A percentile compares a stretch with the other conserved stretches of the same genome.
Evolutionary conservation across 2,797 vertebrate species (phyloP).

Genomic region (Rhadinocentrus ornatus): DNA sequence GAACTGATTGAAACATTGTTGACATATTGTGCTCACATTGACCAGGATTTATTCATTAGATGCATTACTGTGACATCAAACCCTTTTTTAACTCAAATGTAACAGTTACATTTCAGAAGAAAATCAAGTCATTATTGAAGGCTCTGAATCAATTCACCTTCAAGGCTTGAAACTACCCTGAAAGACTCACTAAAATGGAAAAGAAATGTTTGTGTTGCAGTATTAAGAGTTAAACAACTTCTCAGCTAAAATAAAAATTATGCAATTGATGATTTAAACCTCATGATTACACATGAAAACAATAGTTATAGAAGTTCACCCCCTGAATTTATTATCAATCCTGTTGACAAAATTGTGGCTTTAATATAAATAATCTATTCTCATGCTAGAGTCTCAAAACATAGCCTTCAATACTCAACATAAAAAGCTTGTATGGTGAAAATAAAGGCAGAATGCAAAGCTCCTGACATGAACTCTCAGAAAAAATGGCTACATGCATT

Average conservation of each 20-base stretch:
- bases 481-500: slow-evolving; percentile 6
- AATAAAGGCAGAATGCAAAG: neutral
- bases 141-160: too few relatives aligned
- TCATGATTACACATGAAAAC: neutral
- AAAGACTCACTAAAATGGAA: too few relatives aligned
- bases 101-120: too few relatives aligned
- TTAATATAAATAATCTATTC: neutral
- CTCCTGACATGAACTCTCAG: slow-evolving; percentile 4
- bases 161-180: too few relatives aligned
- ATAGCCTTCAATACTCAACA: neutral
- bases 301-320: neutral
- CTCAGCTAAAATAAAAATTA: too few relatives aligned
- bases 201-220: too few relatives aligned
- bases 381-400: neutral
- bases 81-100: too few relatives aligned
- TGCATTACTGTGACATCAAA: neutral
- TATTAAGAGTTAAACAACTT: too few relatives aligned
- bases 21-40: neutral
- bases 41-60: neutral
- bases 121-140: too few relatives aligned
- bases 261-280: neutral
- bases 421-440: neutral
- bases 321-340: neutral
- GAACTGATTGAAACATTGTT: neutral
- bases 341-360: neutral